phyloP scores from a whole-genome alignment of 2,113 vertebrate genomes.

The Pseudonaja textilis region DNA sequence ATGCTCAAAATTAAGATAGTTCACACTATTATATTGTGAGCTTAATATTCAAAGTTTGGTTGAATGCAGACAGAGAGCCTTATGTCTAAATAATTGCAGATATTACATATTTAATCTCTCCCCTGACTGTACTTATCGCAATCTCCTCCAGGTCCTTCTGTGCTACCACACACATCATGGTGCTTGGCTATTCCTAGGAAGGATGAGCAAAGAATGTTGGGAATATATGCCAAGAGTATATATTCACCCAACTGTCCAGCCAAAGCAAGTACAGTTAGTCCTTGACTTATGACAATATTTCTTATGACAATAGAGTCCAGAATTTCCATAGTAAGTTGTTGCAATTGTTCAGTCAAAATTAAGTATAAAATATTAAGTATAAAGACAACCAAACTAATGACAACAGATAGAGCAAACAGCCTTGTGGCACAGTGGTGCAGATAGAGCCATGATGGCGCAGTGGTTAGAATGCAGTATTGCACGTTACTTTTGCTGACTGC shows the following conservation, averaged over 20 bases:
- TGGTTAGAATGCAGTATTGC: no score
- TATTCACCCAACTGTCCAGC: not conserved
- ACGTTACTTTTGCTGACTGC: no score
- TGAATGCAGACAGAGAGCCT: not conserved
- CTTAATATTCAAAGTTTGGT: not conserved
- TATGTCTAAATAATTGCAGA: not conserved
- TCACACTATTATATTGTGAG: constrained; percentile 1
- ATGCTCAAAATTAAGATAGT: constrained; percentile 16
- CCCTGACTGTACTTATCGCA: not conserved
- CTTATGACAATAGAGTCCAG: not conserved
- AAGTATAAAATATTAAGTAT: not conserved
- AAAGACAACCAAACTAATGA: not conserved
- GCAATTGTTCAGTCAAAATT: not conserved
- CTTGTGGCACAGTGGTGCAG: not conserved
- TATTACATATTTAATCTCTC: not conserved
- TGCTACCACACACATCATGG: not conserved
- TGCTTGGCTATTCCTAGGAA: not conserved
- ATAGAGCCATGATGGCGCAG: no score
- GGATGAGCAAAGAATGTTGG: not conserved
- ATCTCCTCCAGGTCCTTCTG: not conserved
- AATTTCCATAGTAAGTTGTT: not conserved
- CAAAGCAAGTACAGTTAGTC: not conserved
- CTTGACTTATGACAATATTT: not conserved
- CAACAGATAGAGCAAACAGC: not conserved
- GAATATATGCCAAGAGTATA: not conserved